These are phyloP conservation scores for Poecilia velifera DNA, from an alignment of 2,797 vertebrate species.

Conservation along the genomic window DNA sequence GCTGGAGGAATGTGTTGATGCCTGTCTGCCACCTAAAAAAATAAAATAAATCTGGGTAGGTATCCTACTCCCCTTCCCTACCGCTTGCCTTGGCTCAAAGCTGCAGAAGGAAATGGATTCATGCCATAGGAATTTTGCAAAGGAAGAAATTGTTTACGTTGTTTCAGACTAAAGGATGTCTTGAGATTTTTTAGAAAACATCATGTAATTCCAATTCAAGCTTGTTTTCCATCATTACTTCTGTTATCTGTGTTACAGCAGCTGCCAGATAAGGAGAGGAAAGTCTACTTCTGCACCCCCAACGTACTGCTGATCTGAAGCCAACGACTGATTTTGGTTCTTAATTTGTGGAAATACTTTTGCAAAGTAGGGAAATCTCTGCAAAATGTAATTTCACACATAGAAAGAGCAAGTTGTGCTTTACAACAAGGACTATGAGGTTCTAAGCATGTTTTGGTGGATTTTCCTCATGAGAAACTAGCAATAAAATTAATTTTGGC, in stretches of 20 bases:
- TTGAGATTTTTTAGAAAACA: slow-evolving; percentile 16
- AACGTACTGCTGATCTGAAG: slow-evolving; percentile 25
- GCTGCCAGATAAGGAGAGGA: slow-evolving; percentile 66
- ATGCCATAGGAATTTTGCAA: slow-evolving; percentile 59
- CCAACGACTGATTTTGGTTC: slow-evolving; percentile 7
- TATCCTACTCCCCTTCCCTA: slow-evolving; percentile 42
- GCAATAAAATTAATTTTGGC: neutral
- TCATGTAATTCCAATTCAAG: neutral
- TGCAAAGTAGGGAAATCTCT: neutral
- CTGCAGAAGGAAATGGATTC: slow-evolving; percentile 54
- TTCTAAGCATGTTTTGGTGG: neutral
- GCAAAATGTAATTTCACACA: neutral
- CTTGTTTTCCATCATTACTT: slow-evolving; percentile 1
- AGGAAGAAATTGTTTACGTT: slow-evolving; percentile 58
- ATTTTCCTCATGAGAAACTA: neutral
- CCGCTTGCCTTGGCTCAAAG: slow-evolving; percentile 26
- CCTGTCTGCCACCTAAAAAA: slow-evolving; percentile 13
- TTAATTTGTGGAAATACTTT: slow-evolving; percentile 14
- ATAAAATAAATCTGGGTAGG: slow-evolving; percentile 10
- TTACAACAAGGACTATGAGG: neutral
- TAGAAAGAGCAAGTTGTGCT: neutral
- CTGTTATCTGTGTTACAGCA: slow-evolving; percentile 63
- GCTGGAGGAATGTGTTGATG: slow-evolving; percentile 17
- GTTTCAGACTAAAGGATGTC: slow-evolving; percentile 19
- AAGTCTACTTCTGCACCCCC: slow-evolving; percentile 4